Evolutionary conservation across 2,888 invertebrate species (phyloP), one percentile per base, ranked within the genome.

Genomic region (Macaria notata): DNA sequence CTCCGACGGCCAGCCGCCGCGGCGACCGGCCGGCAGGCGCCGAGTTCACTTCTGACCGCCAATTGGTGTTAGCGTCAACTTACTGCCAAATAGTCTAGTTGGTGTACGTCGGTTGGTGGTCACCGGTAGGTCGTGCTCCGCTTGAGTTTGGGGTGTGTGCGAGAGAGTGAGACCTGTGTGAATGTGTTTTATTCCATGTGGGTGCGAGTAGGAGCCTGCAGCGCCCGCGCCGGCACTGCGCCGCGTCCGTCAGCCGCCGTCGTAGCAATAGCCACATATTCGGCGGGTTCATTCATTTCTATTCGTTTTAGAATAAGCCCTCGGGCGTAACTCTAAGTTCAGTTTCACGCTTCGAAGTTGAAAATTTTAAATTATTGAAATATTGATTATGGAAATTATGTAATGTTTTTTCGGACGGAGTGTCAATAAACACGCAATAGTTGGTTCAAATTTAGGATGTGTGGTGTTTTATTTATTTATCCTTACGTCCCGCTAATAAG

Each of bases 351-450:
- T 92, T 92, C 86, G 81, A 82, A 74, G 76, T 70, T 66, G 48
- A 84, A 83, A 86, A 9, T 41, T 84, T 82, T 78, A 74, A 82
- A 79, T 72, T 67, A 73, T 68, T 66, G 62, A n/a, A 75, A 73
- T 51, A 70, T 6, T 36, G 4, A 36, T 36, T 36, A 36, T 36
- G 33, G 33, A 41, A 51, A 63, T 78, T 77, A 81, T 84, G 83
- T 87, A 86, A 86, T 79, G 82, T 85, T 87, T 86, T 49, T 84
- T 82, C 84, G 84, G 87, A 89, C 88, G 84, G 79, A 78, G 75
- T 85, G 90, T 92, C 92, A 92, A 90, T 92, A 92, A 92, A 92
- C 90, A 89, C 85, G 89, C 92, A 90, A 91, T 92, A 92, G 92
- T 89, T 88, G 86, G 86, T 92, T 92, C 87, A 85, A 88, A 86